Base-by-base conservation (phyloP, 2,113 vertebrate genomes). In the Aphyosemion australe region DNA sequence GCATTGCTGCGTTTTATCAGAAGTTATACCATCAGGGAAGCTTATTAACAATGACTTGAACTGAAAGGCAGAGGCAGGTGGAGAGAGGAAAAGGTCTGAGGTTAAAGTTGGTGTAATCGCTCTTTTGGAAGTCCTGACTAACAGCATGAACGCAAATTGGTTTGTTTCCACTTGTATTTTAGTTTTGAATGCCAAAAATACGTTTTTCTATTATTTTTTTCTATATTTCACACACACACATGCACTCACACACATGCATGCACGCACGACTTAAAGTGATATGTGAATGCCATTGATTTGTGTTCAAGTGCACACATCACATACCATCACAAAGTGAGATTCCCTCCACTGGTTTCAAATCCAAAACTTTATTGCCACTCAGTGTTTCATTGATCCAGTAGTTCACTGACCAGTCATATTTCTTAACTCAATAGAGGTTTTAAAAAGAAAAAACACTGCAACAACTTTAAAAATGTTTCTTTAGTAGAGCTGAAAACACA, bases 401-500 rank as follows among this genome's bases (percentile, higher is more conserved):
- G 77, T 61, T 54, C 43, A 84, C 83, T 48, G 21, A 59, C 34
- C 45, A 19, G 10, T 48, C 53, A 4, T 72, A 55, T 82, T 73
- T 86, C 31, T 65, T 37, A 67, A 50, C 46, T 37, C n/a, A 64
- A 80, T 58, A 70, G 21, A 1, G 47, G 8, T 53, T 84, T 58
- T 41, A 72, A 80, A 81, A 80, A 65, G 74, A n/a, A n/a, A n/a
- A n/a, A n/a, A n/a, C 52, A 75, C 49, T 66, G 70, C 78, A 76
- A 56, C 57, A n/a, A 85, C 80, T 72, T 80, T 89, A 52, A 76
- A 76, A 85, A 85, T 81, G 83, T 74, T 76, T 82, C 85, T 88
- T 80, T 83, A 92, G 88, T 82, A 82, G 63, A 89, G 86, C 90
- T 90, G 84, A 87, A 89, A 92, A 88, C 74, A 88, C 85, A 81